Percentiles rank a stretch among this genome's conserved stretches.
phyloP scores from a whole-genome alignment of 53 echinoderm and acorn worm genomes.

The Holothuria leucospilota region DNA sequence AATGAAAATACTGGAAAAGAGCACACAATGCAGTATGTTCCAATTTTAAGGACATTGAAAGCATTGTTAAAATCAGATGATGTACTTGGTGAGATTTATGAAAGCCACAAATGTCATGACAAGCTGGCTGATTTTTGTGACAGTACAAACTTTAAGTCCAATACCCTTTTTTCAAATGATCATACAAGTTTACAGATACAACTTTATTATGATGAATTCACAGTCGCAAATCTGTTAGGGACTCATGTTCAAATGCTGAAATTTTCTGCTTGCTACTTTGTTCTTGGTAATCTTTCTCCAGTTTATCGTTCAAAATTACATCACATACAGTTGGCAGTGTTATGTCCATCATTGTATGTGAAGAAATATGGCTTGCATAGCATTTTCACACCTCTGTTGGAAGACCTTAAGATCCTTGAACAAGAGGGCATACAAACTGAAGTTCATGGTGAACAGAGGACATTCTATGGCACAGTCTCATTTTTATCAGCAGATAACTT shows the following conservation, averaged over 20 bases:
- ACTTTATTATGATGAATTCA: conserved; percentile 33
- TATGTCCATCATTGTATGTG: conserved; percentile 37
- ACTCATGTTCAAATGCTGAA: conserved; percentile 39
- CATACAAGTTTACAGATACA: too few species aligned
- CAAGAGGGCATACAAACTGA: conserved; percentile 18
- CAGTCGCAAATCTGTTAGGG: conserved; percentile 39
- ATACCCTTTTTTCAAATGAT: too few species aligned
- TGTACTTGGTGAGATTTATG: too few species aligned
- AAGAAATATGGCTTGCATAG: conserved; percentile 41
- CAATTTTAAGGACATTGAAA: too few species aligned
- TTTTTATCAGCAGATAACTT: conserved; percentile 52
- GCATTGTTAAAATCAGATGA: too few species aligned
- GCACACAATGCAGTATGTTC: conserved; percentile 37
- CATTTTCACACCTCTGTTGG: conserved; percentile 7
- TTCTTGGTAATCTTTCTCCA: conserved; percentile 17
- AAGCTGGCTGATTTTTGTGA: too few species aligned
- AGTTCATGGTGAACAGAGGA: conserved; percentile 2
- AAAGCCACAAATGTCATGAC: too few species aligned
- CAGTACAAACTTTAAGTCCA: too few species aligned
- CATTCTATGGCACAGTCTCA: conserved; percentile 39
- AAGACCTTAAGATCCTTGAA: conserved; percentile 48
- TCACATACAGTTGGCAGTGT: conserved; percentile 27
- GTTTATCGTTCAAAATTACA: conserved; percentile 38
- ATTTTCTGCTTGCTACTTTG: conserved; percentile 37
- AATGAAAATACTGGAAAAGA: conserved; percentile 23